A percentile compares a stretch with the other conserved stretches of the same genome.
Conservation (phyloP, 2,888 invertebrate species). For the Tipula unca region DNA sequence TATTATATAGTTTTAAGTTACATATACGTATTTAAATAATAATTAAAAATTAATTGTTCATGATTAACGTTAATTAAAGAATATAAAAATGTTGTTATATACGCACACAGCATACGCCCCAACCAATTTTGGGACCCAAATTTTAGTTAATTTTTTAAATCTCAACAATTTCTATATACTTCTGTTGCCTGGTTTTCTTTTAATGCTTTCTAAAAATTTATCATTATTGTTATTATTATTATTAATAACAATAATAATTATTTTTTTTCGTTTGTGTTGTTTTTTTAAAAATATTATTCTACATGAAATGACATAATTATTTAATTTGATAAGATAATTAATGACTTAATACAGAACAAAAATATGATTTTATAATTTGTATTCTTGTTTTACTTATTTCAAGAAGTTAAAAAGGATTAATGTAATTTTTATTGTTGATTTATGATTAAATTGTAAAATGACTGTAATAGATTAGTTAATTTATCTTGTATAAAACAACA, state of each 20-base stretch:
- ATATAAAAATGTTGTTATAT: not conserved
- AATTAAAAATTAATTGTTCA: not conserved
- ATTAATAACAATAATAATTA: not conserved
- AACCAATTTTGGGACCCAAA: not conserved
- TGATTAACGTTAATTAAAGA: not conserved
- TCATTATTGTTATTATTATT: not conserved
- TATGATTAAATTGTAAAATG: not conserved
- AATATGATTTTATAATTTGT: slow-evolving; percentile 2
- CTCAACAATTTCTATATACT: not conserved
- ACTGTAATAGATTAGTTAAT: not conserved
- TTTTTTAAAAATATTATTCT: not conserved
- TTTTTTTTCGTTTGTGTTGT: not conserved
- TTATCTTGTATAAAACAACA: not conserved
- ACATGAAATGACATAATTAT: not conserved
- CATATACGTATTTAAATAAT: not conserved
- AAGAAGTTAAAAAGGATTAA: not conserved
- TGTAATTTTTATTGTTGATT: slow-evolving; percentile 8
- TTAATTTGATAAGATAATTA: slow-evolving; percentile 14
- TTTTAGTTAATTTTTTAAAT: not conserved
- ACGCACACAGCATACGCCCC: not conserved
- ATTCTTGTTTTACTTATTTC: not conserved
- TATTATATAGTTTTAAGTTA: not conserved
- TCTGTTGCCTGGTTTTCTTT: not conserved
- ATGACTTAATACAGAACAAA: not conserved
- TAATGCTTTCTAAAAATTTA: not conserved